These are phyloP conservation scores for Belonocnema kinseyi DNA, from an alignment of 1,140 invertebrate species.

Conservation along the genomic window DNA sequence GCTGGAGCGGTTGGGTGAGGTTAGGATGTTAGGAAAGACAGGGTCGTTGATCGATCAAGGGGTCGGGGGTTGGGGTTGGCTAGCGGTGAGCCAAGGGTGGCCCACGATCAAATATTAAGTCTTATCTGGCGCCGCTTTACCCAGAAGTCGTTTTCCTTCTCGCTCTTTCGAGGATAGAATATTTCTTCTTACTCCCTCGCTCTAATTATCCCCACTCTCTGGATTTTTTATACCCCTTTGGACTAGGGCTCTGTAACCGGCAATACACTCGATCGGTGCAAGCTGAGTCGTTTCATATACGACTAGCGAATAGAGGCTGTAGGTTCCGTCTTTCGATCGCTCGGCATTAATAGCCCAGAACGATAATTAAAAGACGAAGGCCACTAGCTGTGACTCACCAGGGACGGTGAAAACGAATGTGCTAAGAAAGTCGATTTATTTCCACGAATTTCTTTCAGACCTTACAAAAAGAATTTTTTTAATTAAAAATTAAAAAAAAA, in stretches of 20 bases:
- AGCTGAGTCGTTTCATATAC: slow-evolving; percentile 43
- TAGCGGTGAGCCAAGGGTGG: slow-evolving; percentile 65
- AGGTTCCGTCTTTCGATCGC: slow-evolving; percentile 50
- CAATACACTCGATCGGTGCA: slow-evolving; percentile 49
- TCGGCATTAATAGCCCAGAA: slow-evolving; percentile 58
- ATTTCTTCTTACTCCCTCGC: slow-evolving; percentile 54
- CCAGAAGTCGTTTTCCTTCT: slow-evolving; percentile 55
- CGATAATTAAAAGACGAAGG: slow-evolving; percentile 59
- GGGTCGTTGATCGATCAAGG: slow-evolving; percentile 59
- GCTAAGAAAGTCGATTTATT: background rate
- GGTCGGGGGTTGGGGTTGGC: slow-evolving; percentile 46
- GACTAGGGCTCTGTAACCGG: slow-evolving; percentile 3
- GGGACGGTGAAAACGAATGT: slow-evolving; percentile 32
- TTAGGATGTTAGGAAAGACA: slow-evolving; percentile 45
- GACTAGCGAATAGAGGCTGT: slow-evolving; percentile 31
- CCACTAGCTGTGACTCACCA: slow-evolving; percentile 40
- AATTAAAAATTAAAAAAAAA: too few relatives aligned
- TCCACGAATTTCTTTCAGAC: slow-evolving; percentile 2
- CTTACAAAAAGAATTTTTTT: too few relatives aligned
- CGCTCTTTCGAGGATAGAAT: slow-evolving; percentile 34
- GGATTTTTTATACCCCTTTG: slow-evolving; percentile 41
- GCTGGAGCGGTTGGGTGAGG: slow-evolving; percentile 51
- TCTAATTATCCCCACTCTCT: slow-evolving; percentile 67
- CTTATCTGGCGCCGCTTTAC: slow-evolving; percentile 73
- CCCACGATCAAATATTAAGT: slow-evolving; percentile 73